Conservation (phyloP, 2,113 vertebrate species). For the Echinops telfairi region DNA sequence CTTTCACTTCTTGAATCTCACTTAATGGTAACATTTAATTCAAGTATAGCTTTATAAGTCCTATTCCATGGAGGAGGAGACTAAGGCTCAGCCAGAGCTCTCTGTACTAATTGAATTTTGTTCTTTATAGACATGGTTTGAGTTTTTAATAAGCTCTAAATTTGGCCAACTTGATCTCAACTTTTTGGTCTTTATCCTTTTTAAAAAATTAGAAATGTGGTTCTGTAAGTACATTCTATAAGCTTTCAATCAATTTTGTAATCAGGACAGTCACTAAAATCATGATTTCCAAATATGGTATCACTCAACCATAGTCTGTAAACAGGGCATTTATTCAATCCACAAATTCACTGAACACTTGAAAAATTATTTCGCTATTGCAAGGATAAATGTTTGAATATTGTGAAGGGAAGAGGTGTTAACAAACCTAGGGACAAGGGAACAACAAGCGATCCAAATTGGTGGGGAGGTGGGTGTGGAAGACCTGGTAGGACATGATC, state of each 20-base stretch:
- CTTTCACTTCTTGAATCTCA: no score
- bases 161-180: background rate
- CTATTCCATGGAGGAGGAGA: background rate
- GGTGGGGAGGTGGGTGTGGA: no score
- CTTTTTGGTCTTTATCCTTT: background rate
- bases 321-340: background rate
- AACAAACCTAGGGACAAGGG: no score
- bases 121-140: background rate
- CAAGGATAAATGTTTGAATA: background rate
- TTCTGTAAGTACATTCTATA: background rate
- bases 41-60: no score
- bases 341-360: background rate
- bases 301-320: background rate
- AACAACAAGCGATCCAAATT: no score
- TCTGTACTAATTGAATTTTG: background rate
- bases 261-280: no score
- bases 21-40: no score
- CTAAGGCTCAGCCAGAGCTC: background rate
- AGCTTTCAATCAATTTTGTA: no score
- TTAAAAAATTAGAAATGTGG: background rate
- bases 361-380: background rate
- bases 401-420: no score
- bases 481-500: no score
- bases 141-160: background rate
- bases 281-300: no score